A percentile compares a stretch with the other conserved stretches of the same genome.
Evolutionary conservation across 2,113 vertebrate genomes (phyloP).

Genomic region (Oophaga pumilio): DNA sequence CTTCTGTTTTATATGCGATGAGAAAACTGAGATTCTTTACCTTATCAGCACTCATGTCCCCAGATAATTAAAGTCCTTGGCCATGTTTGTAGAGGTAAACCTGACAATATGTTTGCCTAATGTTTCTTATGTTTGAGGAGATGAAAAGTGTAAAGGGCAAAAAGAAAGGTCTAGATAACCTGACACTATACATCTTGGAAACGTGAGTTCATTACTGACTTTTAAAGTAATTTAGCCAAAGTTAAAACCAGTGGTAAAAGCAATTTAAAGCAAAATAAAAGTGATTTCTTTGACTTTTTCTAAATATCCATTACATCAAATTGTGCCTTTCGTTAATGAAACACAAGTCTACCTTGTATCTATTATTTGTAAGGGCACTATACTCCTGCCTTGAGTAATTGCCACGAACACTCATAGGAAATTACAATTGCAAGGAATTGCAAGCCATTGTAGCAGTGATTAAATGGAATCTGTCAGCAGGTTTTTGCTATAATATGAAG

Average conservation of each 20-base stretch:
- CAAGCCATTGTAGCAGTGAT: too few relatives aligned
- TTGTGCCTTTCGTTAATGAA: too few relatives aligned
- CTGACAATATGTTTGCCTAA: constrained; percentile 9
- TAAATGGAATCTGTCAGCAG: too few relatives aligned
- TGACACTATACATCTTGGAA: neutral
- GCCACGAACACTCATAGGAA: too few relatives aligned
- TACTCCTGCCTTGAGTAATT: too few relatives aligned
- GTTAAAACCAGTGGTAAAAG: neutral
- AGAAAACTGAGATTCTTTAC: neutral
- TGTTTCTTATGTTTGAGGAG: neutral
- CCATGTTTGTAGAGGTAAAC: constrained; percentile 6
- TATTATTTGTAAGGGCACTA: too few relatives aligned
- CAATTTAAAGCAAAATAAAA: neutral
- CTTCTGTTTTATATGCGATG: neutral
- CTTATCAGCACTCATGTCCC: neutral
- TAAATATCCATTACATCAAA: too few relatives aligned
- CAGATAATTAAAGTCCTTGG: constrained; percentile 24
- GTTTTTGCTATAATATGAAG: too few relatives aligned
- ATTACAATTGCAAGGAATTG: too few relatives aligned
- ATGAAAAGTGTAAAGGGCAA: neutral
- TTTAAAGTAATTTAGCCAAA: neutral
- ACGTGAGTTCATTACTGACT: neutral
- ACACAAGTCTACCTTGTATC: too few relatives aligned
- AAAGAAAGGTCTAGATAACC: neutral
- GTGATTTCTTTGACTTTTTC: too few relatives aligned